Percentiles rank a stretch among this genome's conserved stretches.
Evolutionary conservation across 2,888 invertebrate species (phyloP).

Genomic region (Drosophila formosana): DNA sequence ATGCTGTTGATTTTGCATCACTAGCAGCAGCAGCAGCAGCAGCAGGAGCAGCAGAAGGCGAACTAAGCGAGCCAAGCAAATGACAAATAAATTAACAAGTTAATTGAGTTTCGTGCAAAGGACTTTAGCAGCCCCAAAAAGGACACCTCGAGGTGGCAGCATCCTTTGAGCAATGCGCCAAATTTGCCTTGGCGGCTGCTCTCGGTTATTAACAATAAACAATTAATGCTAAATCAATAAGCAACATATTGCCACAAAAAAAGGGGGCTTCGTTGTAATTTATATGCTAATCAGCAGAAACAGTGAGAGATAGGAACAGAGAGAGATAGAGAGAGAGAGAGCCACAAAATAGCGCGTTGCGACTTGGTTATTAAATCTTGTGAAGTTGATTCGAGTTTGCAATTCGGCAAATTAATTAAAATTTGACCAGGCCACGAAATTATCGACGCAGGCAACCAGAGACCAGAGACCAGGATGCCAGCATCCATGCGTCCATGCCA

Average conservation of each 20-base stretch:
- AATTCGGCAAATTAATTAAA: slow-evolving; percentile 73
- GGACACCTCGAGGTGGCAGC: slow-evolving; percentile 16
- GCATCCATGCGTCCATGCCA: slow-evolving; percentile 15
- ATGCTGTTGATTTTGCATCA: slow-evolving; percentile 8
- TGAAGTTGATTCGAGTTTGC: slow-evolving; percentile 35
- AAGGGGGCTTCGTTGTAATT: slow-evolving; percentile 54
- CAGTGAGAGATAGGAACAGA: neutral
- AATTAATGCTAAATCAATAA: slow-evolving; percentile 80
- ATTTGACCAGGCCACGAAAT: slow-evolving; percentile 66
- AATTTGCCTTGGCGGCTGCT: slow-evolving; percentile 16
- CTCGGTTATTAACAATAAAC: slow-evolving; percentile 76
- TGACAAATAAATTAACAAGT: slow-evolving; percentile 80
- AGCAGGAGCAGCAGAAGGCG: slow-evolving; percentile 25
- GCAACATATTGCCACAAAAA: slow-evolving; percentile 43
- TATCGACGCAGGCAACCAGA: slow-evolving; percentile 46
- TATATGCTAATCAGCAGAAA: slow-evolving; percentile 71
- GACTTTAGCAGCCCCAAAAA: slow-evolving; percentile 16
- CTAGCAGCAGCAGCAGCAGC: neutral
- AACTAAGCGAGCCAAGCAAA: slow-evolving; percentile 68
- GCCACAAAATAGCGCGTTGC: neutral
- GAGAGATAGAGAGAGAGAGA: neutral
- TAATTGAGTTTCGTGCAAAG: slow-evolving; percentile 74
- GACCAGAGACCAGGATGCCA: slow-evolving; percentile 19
- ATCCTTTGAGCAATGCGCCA: slow-evolving; percentile 32
- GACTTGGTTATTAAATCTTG: slow-evolving; percentile 37